Base-by-base conservation (phyloP, 2,888 invertebrate species). In the Entomobrya multifasciata region DNA sequence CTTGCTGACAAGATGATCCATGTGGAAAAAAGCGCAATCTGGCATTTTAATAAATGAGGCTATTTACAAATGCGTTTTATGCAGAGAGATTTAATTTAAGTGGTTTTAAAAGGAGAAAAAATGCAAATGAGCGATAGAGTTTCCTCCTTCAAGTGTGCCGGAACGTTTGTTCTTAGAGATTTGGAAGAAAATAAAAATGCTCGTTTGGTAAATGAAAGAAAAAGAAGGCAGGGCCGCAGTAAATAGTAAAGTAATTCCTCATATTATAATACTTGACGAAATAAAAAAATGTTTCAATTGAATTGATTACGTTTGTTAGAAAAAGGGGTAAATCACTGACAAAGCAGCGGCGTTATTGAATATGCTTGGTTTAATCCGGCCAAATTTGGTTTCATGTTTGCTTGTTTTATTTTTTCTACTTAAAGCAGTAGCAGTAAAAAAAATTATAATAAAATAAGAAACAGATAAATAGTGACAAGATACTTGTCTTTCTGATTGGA, bases 1-100 rank as follows among this genome's bases (percentile, higher is more conserved):
- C 47, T 25, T 77, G 77, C 30, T 78, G 85, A 85, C 78, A 70
- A 27, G 78, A 78, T 85, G 78, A 85, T 85, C 78, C 70, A 85
- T 85, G 85, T 36, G 47, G 49, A 72, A 44, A 78, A 83, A 49
- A 17, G 44, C 30, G 49, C 17, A 22, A 30, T 57, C 25, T 78
- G 85, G 77, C 78, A 57, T 55, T 76, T 20, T 52, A 76, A 57
- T 57, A 55, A 55, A 67, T 78, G 57, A 36, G 47, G 17, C 49
- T 85, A 60, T 72, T 78, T 78, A 70, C 20, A 41, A 15, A 83
- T 76, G 65, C 74, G 65, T 49, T 30, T 47, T 36, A 76, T n/a
- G 65, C 52, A 76, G 17, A 30, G 47, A 30, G 36, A 36, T 36
- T 36, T 36, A 36, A 36, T 74, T 82, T 49, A 74, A 82, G 74